Conservation (phyloP, 2,113 vertebrate species). For the Oncorhynchus tshawytscha region DNA sequence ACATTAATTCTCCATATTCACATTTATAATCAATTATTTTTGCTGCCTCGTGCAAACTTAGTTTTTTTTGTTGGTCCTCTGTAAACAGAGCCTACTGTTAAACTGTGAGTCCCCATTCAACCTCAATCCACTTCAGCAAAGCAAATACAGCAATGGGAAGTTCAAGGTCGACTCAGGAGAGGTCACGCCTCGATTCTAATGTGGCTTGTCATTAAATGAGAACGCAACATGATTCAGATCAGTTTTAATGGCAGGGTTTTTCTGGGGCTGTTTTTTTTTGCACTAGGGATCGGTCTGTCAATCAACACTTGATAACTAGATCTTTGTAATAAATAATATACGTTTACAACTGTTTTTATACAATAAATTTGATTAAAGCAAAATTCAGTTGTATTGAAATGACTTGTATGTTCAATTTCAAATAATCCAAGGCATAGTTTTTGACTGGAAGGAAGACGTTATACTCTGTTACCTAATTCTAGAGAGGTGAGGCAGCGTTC, state of each 20-base stretch:
- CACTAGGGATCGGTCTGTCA: neutral
- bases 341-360: neutral
- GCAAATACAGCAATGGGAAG: neutral
- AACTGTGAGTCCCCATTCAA: neutral
- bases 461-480: too few relatives aligned
- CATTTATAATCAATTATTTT: neutral
- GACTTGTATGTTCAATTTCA: too few relatives aligned
- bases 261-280: neutral
- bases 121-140: neutral
- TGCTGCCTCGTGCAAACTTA: too few relatives aligned
- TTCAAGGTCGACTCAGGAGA: neutral
- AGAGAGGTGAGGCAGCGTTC: too few relatives aligned
- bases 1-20: neutral
- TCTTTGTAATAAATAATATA: neutral
- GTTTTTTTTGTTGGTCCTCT: neutral
- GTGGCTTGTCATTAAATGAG: neutral
- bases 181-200: neutral
- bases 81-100: neutral
- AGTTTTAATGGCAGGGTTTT: conserved; percentile 7
- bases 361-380: neutral
- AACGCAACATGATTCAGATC: neutral
- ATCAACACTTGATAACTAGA: too few relatives aligned
- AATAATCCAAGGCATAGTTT: too few relatives aligned
- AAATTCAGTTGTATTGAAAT: too few relatives aligned
- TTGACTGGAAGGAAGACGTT: too few relatives aligned